A percentile compares a stretch with the other conserved stretches of the same genome.
Evolutionary conservation across 2,797 vertebrate species (phyloP).

Genomic region (Myotis planiceps): DNA sequence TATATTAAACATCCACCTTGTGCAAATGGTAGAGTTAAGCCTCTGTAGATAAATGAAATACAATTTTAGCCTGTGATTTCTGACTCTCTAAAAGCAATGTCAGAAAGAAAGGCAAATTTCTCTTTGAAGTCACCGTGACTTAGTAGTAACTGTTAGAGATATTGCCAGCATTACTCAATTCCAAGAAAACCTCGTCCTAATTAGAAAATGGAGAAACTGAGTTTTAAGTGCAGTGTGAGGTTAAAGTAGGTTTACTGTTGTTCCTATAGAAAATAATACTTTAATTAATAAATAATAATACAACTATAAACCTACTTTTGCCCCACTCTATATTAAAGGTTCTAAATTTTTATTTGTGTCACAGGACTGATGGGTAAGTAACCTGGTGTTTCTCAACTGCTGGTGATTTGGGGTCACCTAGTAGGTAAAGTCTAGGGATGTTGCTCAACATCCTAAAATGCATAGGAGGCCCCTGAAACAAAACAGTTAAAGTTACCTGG

Average conservation of each 20-base stretch:
- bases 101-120: not conserved
- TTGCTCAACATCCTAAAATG: no score
- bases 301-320: not conserved
- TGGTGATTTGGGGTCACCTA: fast-evolving
- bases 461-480: not conserved
- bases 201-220: not conserved
- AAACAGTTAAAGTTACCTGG: fast-evolving
- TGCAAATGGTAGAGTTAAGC: not conserved
- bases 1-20: not conserved
- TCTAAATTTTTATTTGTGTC: not conserved
- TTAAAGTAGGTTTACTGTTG: not conserved
- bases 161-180: not conserved
- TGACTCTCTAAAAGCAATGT: not conserved
- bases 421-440: no score
- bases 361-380: not conserved
- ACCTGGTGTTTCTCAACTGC: not conserved
- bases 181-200: no score
- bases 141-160: not conserved
- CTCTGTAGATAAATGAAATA: not conserved
- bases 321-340: not conserved
- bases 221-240: not conserved
- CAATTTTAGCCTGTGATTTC: not conserved
- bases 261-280: not conserved
- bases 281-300: not conserved
- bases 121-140: not conserved